Base-by-base conservation (phyloP, 2,888 invertebrate species). In the Carpatolechia fugitivella region DNA sequence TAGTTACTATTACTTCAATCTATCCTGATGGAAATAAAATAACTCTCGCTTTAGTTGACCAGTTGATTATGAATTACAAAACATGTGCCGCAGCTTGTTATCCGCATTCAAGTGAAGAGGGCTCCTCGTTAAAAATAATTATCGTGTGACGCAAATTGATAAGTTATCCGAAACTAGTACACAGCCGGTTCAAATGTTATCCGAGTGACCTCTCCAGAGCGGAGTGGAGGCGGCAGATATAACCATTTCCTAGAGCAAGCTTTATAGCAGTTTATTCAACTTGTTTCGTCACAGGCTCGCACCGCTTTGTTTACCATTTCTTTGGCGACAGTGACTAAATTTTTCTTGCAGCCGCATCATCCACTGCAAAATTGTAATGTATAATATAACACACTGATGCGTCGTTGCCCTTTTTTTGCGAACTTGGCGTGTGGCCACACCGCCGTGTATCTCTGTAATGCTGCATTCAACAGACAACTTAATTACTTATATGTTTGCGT, bases 231-330 rank as follows among this genome's bases (percentile, higher is more conserved):
- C 44, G 11, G 56, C 57, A 61, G 85, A 84, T 85, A 85, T 69
- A 69, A 85, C 69, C 68, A 69, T 65, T 70, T 72, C 72, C 70
- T 74, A 70, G 61, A 70, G 71, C 63, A 66, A 63, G 70, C 72
- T 79, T 76, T 76, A 74, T 69, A 71, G 68, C 76, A 87, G 84
- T 85, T 86, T 87, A 80, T 85, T 85, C 83, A 83, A 85, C 87
- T 81, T 85, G 68, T 74, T 77, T 77, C 76, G 76, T 79, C 78
- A 74, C 72, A 4, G 6, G 6, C 24, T 24, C 24, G n/a, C n/a
- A 63, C 56, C 61, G 68, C 70, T 76, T 76, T 82, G 81, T 84
- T 81, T 85, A 81, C 77, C 69, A 74, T 74, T 66, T 73, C 71
- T 74, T 24, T 69, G 64, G 67, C 66, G 69, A 69, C 24, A 24